Conservation (phyloP, 2,113 vertebrate species). For the Myotis lucifugus region DNA sequence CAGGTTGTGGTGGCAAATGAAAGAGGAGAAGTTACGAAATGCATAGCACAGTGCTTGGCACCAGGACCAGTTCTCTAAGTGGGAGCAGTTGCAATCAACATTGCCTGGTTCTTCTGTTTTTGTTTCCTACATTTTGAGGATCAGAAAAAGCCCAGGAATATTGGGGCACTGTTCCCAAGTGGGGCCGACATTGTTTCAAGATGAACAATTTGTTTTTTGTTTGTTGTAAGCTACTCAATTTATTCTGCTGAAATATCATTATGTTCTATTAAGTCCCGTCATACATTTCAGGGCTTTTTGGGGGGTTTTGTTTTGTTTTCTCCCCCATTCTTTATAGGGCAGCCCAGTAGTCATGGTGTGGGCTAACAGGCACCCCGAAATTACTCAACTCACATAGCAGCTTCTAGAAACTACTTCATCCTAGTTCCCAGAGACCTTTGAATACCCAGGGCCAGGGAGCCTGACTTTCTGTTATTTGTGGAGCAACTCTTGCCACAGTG, state of each 20-base stretch:
- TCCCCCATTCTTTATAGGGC: not conserved
- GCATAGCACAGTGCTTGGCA: not conserved
- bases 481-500: not conserved
- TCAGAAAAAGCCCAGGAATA: not conserved
- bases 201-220: not conserved
- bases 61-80: not conserved
- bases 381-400: not conserved
- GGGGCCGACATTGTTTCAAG: not conserved
- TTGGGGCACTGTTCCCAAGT: not conserved
- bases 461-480: not conserved
- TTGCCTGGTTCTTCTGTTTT: not conserved
- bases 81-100: not conserved
- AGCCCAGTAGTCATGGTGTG: not conserved
- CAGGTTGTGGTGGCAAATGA: not conserved
- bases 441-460: not conserved
- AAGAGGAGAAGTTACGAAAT: not conserved
- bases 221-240: conserved; percentile 6
- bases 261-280: not conserved
- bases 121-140: not conserved
- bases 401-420: not conserved
- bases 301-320: not conserved
- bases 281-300: not conserved
- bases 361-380: not conserved
- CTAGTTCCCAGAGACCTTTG: not conserved
- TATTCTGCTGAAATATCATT: conserved; percentile 51